Base-by-base conservation (phyloP, 2,113 vertebrate genomes). In the Scolopax mira region DNA sequence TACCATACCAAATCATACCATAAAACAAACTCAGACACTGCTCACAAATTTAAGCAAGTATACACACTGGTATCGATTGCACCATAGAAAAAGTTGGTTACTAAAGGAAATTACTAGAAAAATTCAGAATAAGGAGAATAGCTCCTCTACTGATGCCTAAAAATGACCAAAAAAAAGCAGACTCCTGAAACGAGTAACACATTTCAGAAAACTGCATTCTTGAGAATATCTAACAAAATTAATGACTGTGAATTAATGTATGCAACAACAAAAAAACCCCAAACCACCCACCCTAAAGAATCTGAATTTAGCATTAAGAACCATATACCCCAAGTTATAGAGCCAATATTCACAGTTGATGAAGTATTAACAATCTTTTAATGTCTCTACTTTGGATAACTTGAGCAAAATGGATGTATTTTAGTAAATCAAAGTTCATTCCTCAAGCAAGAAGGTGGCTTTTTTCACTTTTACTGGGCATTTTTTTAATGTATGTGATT, bases 231-330 rank as follows among this genome's bases (percentile, higher is more conserved):
- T 66, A 18, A 62, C 3, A 77, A 41, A 79, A 69, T 4, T 44
- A 55, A 81, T 18, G 12, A 28, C 4, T 67, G 27, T 39, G 35
- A 84, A 62, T 67, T 72, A 84, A 81, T 8, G 8, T 10, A 31
- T 4, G 5, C 4, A 31, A 83, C 7, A 13, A 54, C 48, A 70
- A 44, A 42, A 64, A 10, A 10, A 3, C 10, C 3, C 10, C 0
- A 3, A 62, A 18, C 12, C 24, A 55, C 6, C 31, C 0, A 5
- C 11, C 9, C 42, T 58, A 33, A 13, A 6, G 7, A 82, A 72
- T 42, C 4, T n/a, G 5, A 35, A 72, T 49, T 85, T 54, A 41
- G 7, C 51, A 3, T 65, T 44, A 80, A 60, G 25, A 67, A 67
- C 19, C 69, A 28, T 11, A 67, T 11, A 42, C 30, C 2, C 21